These are phyloP conservation scores for Ardeotis arabs DNA, from an alignment of 2,113 vertebrate species.

Conservation along the genomic window DNA sequence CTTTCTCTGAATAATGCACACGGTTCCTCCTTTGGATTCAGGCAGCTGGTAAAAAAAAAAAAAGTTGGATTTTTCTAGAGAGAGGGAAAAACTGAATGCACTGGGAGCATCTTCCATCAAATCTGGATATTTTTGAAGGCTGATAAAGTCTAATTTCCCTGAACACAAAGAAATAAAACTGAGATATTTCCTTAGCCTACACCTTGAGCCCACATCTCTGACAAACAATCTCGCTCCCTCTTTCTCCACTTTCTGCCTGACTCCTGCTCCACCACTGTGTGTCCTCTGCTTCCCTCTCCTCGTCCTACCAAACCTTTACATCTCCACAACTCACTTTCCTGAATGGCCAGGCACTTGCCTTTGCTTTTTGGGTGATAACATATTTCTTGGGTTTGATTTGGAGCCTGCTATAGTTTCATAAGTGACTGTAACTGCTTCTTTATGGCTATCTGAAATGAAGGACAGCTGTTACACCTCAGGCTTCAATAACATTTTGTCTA, in stretches of 20 bases:
- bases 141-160: background rate
- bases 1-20: background rate
- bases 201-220: background rate
- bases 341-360: background rate
- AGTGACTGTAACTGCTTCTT: constrained; percentile 29
- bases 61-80: background rate
- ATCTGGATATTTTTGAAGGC: background rate
- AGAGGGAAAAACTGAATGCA: background rate
- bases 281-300: background rate
- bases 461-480: constrained; percentile 30
- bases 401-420: constrained; percentile 42
- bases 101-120: background rate
- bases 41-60: background rate
- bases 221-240: background rate
- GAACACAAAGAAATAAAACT: background rate
- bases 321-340: background rate
- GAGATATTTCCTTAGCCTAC: background rate
- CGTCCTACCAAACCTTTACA: background rate
- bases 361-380: constrained; percentile 16
- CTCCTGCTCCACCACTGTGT: background rate
- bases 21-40: background rate
- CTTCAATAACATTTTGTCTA: constrained; percentile 36
- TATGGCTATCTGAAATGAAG: background rate
- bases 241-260: background rate
- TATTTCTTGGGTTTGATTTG: constrained; percentile 41